Evolutionary conservation across 2,113 vertebrate species (phyloP).

Genomic region (Ptilorrhoa leucosticta): DNA sequence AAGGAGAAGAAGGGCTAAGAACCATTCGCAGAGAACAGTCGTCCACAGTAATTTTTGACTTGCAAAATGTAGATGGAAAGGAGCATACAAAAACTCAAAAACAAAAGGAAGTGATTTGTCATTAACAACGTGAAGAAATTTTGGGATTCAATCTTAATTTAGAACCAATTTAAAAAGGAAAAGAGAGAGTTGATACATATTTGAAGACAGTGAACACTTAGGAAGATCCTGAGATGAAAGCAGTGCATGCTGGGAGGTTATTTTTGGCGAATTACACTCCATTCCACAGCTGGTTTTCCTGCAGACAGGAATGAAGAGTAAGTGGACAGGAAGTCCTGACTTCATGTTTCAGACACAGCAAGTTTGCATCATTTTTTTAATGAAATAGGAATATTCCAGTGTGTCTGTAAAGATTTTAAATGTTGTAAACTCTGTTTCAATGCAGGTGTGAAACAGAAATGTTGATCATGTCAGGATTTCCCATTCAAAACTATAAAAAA

Average conservation of each 20-base stretch:
- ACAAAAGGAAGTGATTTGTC: background rate
- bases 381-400: background rate
- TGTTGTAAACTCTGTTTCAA: background rate
- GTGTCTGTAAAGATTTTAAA: background rate
- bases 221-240: background rate
- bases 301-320: background rate
- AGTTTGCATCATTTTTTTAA: background rate
- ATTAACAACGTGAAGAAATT: accelerated
- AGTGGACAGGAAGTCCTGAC: background rate
- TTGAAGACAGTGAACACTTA: background rate
- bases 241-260: no score
- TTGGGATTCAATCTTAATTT: background rate
- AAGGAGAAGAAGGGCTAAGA: background rate
- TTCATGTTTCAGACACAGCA: background rate
- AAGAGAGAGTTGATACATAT: background rate
- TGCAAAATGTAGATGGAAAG: background rate
- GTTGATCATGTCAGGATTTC: background rate
- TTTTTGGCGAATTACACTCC: background rate
- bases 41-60: background rate
- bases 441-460: background rate
- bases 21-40: background rate
- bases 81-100: background rate
- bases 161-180: background rate
- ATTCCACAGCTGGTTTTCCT: background rate
- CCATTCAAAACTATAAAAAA: background rate